Evolutionary conservation across 2,113 vertebrate genomes (phyloP).

Genomic region (Atrichornis clamosus): DNA sequence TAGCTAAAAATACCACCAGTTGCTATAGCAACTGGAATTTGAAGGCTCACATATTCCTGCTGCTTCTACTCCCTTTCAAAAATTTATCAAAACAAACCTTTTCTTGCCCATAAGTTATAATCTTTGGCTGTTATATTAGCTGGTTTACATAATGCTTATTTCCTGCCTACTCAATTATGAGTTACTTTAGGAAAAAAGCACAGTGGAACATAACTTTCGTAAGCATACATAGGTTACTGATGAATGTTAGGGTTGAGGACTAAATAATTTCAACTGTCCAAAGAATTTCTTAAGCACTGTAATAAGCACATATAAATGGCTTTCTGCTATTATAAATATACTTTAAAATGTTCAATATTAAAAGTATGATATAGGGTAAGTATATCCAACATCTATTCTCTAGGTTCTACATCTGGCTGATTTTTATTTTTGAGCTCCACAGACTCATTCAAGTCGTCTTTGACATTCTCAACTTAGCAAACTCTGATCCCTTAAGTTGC

Average conservation of each 20-base stretch:
- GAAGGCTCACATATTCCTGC: not conserved
- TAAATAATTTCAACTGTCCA: not conserved
- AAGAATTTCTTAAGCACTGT: not conserved
- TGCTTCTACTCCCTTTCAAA: slow-evolving; percentile 1
- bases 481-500: not conserved
- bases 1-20: slow-evolving; percentile 58
- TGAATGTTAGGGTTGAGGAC: not conserved
- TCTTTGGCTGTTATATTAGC: not conserved
- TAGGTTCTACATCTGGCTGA: not conserved
- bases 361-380: not conserved
- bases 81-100: not conserved
- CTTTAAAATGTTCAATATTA: not conserved
- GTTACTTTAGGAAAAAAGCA: not conserved
- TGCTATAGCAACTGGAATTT: slow-evolving; percentile 50
- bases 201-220: not conserved
- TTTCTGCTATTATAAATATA: not conserved
- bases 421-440: not conserved
- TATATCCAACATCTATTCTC: not conserved
- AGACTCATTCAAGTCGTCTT: not conserved
- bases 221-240: not conserved
- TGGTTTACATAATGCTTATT: not conserved
- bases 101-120: not conserved
- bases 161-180: not conserved
- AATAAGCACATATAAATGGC: not conserved
- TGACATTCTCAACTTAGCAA: not conserved